These are phyloP conservation scores for Pseudomyrmex gracilis DNA, from an alignment of 1,140 invertebrate species.

Conservation along the genomic window DNA sequence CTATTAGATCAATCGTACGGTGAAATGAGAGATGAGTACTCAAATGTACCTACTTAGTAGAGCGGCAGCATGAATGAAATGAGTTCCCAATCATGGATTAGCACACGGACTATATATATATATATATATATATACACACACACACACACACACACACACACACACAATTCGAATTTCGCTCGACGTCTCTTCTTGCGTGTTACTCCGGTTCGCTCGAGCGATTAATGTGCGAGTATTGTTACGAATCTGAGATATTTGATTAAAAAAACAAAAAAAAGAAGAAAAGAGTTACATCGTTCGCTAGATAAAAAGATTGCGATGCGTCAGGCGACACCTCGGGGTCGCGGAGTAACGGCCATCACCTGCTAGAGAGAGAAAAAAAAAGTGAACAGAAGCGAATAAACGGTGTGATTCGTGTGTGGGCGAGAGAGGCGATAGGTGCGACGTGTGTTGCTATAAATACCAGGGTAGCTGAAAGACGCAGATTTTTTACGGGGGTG, in stretches of 20 bases:
- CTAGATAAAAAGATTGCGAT: not conserved
- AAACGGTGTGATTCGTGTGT: slow-evolving; percentile 29
- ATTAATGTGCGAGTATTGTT: slow-evolving; percentile 10
- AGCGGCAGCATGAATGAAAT: slow-evolving; percentile 32
- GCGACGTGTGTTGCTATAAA: slow-evolving; percentile 53
- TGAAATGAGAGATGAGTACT: slow-evolving; percentile 16
- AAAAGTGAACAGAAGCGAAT: slow-evolving; percentile 67
- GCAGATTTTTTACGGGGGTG: slow-evolving; percentile 51
- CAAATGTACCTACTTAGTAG: slow-evolving; percentile 40
- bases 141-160: no score
- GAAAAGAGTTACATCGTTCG: not conserved
- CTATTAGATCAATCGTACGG: not conserved
- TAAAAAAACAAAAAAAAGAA: not conserved
- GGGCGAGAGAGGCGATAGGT: slow-evolving; percentile 46
- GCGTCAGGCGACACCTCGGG: not conserved
- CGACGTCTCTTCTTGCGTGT: not conserved
- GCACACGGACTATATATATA: slow-evolving; percentile 2
- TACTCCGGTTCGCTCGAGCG: not conserved
- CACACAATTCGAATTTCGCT: slow-evolving; percentile 21
- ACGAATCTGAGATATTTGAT: not conserved
- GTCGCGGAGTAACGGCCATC: slow-evolving; percentile 62
- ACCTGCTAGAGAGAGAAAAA: slow-evolving; percentile 72
- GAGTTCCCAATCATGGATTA: slow-evolving; percentile 1
- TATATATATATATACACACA: no score
- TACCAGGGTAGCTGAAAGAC: slow-evolving; percentile 72